Evolutionary conservation across 2,888 invertebrate genomes (phyloP), one percentile per base, ranked within the genome.

Genomic region (Caenorhabditis sinica): DNA sequence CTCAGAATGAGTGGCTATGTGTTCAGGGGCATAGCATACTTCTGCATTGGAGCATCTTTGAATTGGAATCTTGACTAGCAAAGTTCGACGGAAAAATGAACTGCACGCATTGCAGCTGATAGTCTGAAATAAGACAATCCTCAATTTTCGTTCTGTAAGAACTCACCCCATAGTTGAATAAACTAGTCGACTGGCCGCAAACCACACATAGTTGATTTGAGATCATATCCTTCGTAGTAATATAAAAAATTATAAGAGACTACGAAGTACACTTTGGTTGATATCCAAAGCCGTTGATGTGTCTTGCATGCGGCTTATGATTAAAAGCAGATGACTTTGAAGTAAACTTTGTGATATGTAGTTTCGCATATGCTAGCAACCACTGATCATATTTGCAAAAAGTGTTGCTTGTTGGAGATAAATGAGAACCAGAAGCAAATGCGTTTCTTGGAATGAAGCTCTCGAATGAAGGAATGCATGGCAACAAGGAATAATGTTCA

Each of bases 121-220:
- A 0, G 49, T 33, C 68, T 68, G 51, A 28, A 66, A 66, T 13
- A 30, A 17, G 8, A 40, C 0, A 0, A 6, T n/a, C n/a, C n/a
- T n/a, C n/a, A n/a, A n/a, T n/a, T n/a, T n/a, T n/a, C n/a, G n/a
- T n/a, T n/a, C n/a, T n/a, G n/a, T 49, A n/a, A 49, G 20, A 25
- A 65, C 28, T 6, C 8, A 65, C 65, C 30, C 65, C 65, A 65
- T 65, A 65, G 30, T 65, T 65, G n/a, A 49, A 65, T n/a, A 65
- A 49, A 30, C 45, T 49, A 8, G 65, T 65, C 2, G 23, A 25
- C 28, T 65, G 65, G 1, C 65, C 65, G 20, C 65, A 65, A n/a
- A 65, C n/a, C 45, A 15, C 23, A 15, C 65, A 65, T 1, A 11
- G 28, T 30, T 45, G 65, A n/a, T 30, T 25, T 20, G 51, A 51